These are phyloP conservation scores for Pseudomyrmex pallidus DNA, from an alignment of 1,140 invertebrate genomes.

Conservation along the genomic window DNA sequence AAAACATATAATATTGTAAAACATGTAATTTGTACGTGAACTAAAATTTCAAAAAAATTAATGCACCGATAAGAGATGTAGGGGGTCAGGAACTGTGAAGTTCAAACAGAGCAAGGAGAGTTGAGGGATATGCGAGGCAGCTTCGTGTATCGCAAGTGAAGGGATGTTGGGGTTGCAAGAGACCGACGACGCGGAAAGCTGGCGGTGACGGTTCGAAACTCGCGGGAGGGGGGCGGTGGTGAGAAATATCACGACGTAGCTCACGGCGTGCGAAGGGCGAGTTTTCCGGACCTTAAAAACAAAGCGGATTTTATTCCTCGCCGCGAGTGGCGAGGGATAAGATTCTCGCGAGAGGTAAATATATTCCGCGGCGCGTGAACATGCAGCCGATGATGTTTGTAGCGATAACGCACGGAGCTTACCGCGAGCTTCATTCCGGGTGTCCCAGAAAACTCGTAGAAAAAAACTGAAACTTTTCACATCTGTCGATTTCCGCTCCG, in stretches of 20 bases:
- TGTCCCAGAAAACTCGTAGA: not conserved
- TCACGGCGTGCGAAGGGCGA: conserved; percentile 20
- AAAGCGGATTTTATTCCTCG: conserved; percentile 23
- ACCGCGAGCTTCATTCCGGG: not conserved
- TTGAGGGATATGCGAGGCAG: not conserved
- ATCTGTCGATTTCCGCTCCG: too few species aligned
- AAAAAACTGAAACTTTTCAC: too few species aligned
- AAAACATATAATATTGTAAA: not conserved
- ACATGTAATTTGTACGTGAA: too few species aligned
- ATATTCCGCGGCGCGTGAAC: not conserved
- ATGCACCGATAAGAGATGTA: not conserved
- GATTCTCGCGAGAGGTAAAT: not conserved
- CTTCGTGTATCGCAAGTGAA: not conserved
- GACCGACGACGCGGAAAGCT: conserved; percentile 1
- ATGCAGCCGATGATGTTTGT: not conserved
- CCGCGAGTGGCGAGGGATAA: conserved; percentile 5
- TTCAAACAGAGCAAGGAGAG: not conserved
- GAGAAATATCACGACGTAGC: conserved; percentile 2
- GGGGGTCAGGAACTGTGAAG: not conserved
- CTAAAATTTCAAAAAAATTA: not conserved
- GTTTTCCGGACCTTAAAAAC: conserved; percentile 4
- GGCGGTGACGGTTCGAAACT: conserved; percentile 37
- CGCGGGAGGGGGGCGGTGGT: not conserved
- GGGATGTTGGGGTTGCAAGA: conserved; percentile 9
- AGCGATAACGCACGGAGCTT: conserved; percentile 1